Conservation (phyloP, 2,113 vertebrate genomes). For the Pycnonotus jocosus region DNA sequence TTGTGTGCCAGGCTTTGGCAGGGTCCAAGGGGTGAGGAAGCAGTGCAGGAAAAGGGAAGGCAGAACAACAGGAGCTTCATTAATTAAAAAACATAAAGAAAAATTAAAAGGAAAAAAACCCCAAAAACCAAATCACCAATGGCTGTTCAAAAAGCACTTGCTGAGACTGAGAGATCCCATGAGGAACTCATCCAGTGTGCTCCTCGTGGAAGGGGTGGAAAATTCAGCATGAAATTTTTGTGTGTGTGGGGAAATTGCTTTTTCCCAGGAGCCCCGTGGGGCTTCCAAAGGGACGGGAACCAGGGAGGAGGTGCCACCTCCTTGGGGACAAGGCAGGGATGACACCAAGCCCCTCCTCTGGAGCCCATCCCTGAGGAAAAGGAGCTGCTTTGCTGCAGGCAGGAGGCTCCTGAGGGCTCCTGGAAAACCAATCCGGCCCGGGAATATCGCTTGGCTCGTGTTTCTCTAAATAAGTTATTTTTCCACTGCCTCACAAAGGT, state of each 20-base stretch:
- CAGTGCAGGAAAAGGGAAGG: background rate
- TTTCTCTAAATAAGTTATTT: slow-evolving; percentile 62
- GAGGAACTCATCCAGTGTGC: background rate
- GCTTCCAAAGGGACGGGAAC: background rate
- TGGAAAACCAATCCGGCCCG: slow-evolving; percentile 45
- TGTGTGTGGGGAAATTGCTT: fast-evolving
- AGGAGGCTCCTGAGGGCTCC: background rate
- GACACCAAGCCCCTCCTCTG: fast-evolving
- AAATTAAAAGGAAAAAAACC: background rate
- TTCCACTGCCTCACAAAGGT: slow-evolving; percentile 58
- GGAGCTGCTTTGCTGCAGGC: background rate
- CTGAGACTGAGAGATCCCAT: background rate
- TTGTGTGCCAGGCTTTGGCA: background rate
- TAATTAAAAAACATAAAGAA: background rate
- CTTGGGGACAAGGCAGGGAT: fast-evolving
- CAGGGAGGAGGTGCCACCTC: background rate
- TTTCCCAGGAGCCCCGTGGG: background rate
- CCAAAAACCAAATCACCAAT: background rate
- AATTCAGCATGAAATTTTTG: background rate
- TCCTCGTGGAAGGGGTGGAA: background rate
- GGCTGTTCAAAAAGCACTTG: background rate
- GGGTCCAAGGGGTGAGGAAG: background rate
- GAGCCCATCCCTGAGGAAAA: background rate
- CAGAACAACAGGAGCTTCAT: background rate
- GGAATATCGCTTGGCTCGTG: slow-evolving; percentile 31